Evolutionary conservation across 2,888 invertebrate genomes (phyloP).

Genomic region (Steinernema hermaphroditum): DNA sequence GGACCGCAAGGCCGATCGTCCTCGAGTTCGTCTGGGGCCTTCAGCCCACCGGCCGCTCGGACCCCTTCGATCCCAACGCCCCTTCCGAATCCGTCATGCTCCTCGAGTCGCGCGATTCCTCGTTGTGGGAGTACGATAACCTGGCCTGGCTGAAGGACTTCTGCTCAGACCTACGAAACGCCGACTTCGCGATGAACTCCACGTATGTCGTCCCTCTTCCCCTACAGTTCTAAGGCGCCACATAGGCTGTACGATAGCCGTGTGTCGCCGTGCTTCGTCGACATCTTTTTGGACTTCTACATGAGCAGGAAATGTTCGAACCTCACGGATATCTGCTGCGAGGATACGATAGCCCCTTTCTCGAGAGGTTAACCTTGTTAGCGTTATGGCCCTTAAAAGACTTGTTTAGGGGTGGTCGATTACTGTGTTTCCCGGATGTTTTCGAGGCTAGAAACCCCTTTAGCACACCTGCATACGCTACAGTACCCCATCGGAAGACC

Average conservation of each 20-base stretch:
- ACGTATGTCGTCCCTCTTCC: background rate
- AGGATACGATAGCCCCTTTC: background rate
- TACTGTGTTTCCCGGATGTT: background rate
- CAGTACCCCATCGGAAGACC: conserved; percentile 8
- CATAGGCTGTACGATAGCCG: background rate
- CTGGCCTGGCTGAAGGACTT: background rate
- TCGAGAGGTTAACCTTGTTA: background rate
- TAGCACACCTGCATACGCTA: conserved; percentile 1
- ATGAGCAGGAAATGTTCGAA: background rate
- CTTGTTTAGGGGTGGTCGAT: background rate
- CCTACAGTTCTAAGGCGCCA: background rate
- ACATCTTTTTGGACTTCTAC: background rate
- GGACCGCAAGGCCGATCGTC: background rate
- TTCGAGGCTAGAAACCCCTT: background rate
- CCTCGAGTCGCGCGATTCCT: background rate
- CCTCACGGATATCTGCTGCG: background rate
- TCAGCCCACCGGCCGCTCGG: background rate
- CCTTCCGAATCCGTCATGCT: background rate
- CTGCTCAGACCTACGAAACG: background rate
- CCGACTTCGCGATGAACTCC: background rate
- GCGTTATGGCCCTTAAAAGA: background rate
- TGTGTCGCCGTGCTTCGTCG: background rate
- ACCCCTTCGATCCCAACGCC: background rate
- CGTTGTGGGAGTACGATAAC: background rate
- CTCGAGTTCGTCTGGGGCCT: conserved; percentile 1